Percentiles rank a stretch among this genome's conserved stretches.
These are phyloP conservation scores for Brachionus angularis DNA, from an alignment of 1,140 invertebrate species.

Conservation along the genomic window DNA sequence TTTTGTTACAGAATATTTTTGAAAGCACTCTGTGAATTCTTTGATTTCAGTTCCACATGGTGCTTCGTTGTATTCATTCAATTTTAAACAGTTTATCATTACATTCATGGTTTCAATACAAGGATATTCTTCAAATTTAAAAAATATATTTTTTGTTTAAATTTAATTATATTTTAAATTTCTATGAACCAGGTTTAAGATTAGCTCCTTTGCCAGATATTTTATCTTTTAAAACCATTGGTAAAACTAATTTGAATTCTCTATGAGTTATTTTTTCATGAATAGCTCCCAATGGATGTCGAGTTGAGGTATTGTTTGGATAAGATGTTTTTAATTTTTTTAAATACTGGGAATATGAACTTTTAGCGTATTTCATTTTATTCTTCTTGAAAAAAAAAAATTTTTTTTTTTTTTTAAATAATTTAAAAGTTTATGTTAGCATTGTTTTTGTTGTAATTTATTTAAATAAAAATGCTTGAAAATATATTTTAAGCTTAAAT, in stretches of 20 bases:
- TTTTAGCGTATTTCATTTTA: conserved; percentile 42
- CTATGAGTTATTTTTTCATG: conserved; percentile 17
- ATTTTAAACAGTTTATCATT: conserved; percentile 43
- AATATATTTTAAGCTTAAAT: too few species aligned
- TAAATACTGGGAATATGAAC: conserved; percentile 22
- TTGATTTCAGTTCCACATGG: conserved; percentile 27
- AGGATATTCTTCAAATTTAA: conserved; percentile 10
- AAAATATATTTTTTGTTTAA: neutral
- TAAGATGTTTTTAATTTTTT: conserved; percentile 33
- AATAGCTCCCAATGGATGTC: neutral
- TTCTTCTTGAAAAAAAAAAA: too few species aligned
- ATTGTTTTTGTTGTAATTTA: too few species aligned
- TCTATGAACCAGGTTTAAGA: conserved; percentile 4
- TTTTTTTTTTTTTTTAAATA: too few species aligned
- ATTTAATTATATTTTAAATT: neutral
- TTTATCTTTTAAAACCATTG: conserved; percentile 36
- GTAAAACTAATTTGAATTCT: conserved; percentile 36
- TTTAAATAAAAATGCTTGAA: too few species aligned
- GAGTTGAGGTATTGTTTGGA: conserved; percentile 3
- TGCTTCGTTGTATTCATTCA: conserved; percentile 39
- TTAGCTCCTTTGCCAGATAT: conserved; percentile 35
- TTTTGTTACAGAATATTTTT: conserved; percentile 17
- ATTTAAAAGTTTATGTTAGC: too few species aligned
- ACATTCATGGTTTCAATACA: conserved; percentile 40
- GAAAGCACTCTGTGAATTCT: conserved; percentile 27